Conservation (phyloP, 2,113 vertebrate genomes). For the Notothenia coriiceps region DNA sequence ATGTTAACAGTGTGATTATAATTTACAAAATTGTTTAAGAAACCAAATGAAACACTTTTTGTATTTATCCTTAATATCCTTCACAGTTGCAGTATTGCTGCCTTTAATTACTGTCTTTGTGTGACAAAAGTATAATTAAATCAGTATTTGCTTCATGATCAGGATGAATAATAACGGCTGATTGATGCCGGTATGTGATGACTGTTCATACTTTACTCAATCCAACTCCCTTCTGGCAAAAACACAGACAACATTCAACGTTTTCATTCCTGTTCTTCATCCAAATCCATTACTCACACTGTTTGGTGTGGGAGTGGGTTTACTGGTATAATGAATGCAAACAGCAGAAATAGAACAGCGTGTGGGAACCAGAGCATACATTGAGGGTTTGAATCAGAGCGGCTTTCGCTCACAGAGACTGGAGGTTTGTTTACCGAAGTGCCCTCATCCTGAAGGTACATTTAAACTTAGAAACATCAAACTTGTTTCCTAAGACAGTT, state of each 20-base stretch:
- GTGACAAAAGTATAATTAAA: not conserved
- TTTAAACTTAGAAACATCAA: slow-evolving; percentile 26
- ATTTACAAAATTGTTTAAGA: not conserved
- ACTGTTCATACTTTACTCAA: slow-evolving; percentile 33
- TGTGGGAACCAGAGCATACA: slow-evolving; percentile 35
- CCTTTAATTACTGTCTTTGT: not conserved
- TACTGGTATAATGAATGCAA: slow-evolving; percentile 22
- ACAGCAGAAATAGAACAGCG: slow-evolving; percentile 29
- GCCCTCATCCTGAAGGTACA: not conserved
- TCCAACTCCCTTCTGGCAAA: slow-evolving; percentile 18
- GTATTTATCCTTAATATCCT: not conserved
- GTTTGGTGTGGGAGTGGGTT: slow-evolving; percentile 28
- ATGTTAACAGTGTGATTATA: too few species aligned
- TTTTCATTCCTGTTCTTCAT: slow-evolving; percentile 11
- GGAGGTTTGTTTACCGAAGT: too few species aligned
- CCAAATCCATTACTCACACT: slow-evolving; percentile 34
- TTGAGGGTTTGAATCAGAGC: too few species aligned
- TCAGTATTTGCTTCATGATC: slow-evolving; percentile 19
- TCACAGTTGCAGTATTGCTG: not conserved
- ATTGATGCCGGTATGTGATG: slow-evolving; percentile 13
- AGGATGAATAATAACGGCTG: slow-evolving; percentile 25
- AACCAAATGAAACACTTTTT: not conserved
- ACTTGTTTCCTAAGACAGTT: slow-evolving; percentile 11
- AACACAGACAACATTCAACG: slow-evolving; percentile 5
- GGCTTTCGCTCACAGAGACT: too few species aligned